Percentiles rank a stretch among this genome's conserved stretches.
phyloP scores from a whole-genome alignment of 2,888 invertebrate genomes.

The Sinohyriopsis cumingii region DNA sequence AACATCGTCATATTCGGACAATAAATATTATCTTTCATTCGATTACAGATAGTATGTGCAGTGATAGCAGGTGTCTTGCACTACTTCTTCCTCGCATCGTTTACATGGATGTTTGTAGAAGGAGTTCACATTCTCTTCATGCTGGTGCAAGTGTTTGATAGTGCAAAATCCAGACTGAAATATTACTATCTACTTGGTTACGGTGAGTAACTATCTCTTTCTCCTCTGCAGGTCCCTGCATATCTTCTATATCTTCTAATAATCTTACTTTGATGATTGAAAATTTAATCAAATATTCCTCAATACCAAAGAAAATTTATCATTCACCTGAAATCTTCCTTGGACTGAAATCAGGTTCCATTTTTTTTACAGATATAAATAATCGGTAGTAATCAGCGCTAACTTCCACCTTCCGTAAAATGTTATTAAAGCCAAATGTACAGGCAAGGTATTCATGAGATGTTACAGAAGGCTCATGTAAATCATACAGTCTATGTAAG shows the following conservation, averaged over 20 bases:
- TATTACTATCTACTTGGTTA: conserved; percentile 59
- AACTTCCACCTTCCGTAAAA: no score
- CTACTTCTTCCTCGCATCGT: conserved; percentile 59
- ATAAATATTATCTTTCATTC: conserved; percentile 1
- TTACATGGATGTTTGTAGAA: conserved; percentile 64
- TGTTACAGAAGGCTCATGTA: no score
- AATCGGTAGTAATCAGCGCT: no score
- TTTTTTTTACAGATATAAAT: no score
- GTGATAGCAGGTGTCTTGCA: conserved; percentile 58
- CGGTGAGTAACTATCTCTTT: conserved; percentile 38
- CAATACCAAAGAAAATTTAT: no score
- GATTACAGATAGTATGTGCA: conserved; percentile 51
- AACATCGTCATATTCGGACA: not conserved
- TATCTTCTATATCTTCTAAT: no score
- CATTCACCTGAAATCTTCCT: not conserved
- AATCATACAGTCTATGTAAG: no score
- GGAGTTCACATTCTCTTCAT: conserved; percentile 61
- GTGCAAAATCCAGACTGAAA: conserved; percentile 52
- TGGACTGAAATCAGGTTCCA: no score
- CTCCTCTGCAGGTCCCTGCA: not conserved
- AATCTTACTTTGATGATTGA: not conserved
- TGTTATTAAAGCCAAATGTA: no score
- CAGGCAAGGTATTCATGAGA: no score
- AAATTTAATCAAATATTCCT: not conserved
- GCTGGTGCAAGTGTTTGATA: conserved; percentile 62